Base-by-base conservation (phyloP, 2,888 invertebrate species). In the Acanthosoma haemorrhoidale region DNA sequence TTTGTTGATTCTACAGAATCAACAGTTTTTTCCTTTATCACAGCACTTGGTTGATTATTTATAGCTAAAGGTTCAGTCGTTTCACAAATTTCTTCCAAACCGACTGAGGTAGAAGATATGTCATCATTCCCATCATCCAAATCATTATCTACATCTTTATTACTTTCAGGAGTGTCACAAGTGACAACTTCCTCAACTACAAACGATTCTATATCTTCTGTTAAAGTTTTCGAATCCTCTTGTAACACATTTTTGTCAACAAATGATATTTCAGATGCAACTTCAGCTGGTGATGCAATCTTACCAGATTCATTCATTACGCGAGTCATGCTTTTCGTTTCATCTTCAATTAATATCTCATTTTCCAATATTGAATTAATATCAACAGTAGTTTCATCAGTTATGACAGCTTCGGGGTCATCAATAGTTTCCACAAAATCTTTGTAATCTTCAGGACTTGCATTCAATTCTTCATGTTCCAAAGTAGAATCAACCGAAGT, bases 151-250 rank as follows among this genome's bases (percentile, higher is more conserved):
- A 18, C 21, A 21, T 29, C 38, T 64, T 39, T 64, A 64, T 64
- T 39, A 29, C 64, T 41, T n/a, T 39, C 29, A 64, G 16, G 29
- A 11, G 29, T 39, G 21, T 64, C 64, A 39, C 64, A 64, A 31
- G 64, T 64, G 16, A 64, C 64, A 41, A 64, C 31, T 38, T 64
- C 64, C 29, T 64, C 64, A 25, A 64, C 31, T n/a, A 64, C 41
- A 36, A 36, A 34, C 11, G 32, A 32, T 39, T 63, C 64, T 39
- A 64, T 64, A 29, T 64, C 64, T 16, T 64, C 64, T 15, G 39
- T 39, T 41, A 64, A 29, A 41, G 21, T 39, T 64, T 64, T 64
- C 9, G 21, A 25, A 15, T 25, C 41, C 13, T 64, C 64, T 59
- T 59, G 16, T 11, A 32, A 32, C 6, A 34, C 18, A 59, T 11